Evolutionary conservation across 2,113 vertebrate genomes (phyloP).

Genomic region (Oryzias curvinotus): DNA sequence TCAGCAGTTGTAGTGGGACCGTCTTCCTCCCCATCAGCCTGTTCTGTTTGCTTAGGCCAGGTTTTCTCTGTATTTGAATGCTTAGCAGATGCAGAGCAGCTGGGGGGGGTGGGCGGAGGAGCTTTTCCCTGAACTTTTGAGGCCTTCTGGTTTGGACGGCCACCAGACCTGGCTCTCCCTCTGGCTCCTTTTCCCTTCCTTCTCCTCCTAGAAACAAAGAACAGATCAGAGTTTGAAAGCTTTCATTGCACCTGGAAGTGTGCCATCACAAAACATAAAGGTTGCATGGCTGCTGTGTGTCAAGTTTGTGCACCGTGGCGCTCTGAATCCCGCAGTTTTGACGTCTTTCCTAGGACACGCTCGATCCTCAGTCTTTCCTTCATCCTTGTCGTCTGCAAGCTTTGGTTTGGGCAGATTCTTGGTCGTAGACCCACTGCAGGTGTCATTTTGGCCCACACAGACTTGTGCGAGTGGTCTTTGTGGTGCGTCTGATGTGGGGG

Average conservation of each 20-base stretch:
- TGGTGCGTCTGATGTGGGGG: conserved; percentile 48
- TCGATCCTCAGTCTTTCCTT: conserved; percentile 59
- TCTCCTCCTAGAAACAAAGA: conserved; percentile 71
- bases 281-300: not conserved
- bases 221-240: conserved; percentile 9
- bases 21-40: conserved; percentile 25
- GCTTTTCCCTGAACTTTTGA: conserved; percentile 64
- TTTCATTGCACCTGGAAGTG: not conserved
- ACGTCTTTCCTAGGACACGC: conserved; percentile 72
- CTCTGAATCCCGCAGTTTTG: conserved; percentile 76
- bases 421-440: conserved; percentile 17
- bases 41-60: conserved; percentile 22
- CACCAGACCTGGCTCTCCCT: conserved; percentile 68
- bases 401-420: conserved; percentile 19
- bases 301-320: conserved; percentile 65
- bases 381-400: conserved; percentile 30
- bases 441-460: conserved; percentile 27
- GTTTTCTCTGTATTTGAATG: conserved; percentile 37
- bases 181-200: conserved; percentile 76
- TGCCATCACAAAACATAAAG: no score
- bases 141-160: conserved; percentile 60
- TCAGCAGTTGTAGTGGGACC: conserved; percentile 5
- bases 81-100: conserved; percentile 28
- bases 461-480: conserved; percentile 26
- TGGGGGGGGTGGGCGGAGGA: conserved; percentile 29